A percentile compares a stretch with the other conserved stretches of the same genome.
Conservation (phyloP, 1,140 invertebrate genomes). For the Rhizoglyphus robini region DNA sequence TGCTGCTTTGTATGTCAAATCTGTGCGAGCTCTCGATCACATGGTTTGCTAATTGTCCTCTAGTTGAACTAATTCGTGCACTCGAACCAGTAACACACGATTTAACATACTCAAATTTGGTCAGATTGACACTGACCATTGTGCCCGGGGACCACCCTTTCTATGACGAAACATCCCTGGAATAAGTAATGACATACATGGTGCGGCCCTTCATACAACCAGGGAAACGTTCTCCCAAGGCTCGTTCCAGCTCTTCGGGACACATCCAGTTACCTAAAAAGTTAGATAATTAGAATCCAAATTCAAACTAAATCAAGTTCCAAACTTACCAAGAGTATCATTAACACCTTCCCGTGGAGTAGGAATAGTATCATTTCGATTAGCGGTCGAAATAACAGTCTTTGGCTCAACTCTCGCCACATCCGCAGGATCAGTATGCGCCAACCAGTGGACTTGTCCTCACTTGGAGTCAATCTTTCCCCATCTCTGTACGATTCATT, state of each 20-base stretch:
- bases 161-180: too few species aligned
- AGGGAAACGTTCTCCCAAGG: slow-evolving; percentile 72
- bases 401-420: slow-evolving; percentile 91
- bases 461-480: too few species aligned
- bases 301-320: not conserved
- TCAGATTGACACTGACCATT: too few species aligned
- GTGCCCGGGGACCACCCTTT: too few species aligned
- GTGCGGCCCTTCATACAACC: slow-evolving; percentile 93
- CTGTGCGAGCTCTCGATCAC: too few species aligned
- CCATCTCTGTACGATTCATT: too few species aligned
- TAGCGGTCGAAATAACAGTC: slow-evolving; percentile 82
- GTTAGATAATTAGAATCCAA: not conserved
- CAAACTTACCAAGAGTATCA: slow-evolving; percentile 49
- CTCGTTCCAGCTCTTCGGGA: slow-evolving; percentile 62
- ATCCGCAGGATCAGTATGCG: slow-evolving; percentile 87
- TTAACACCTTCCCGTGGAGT: slow-evolving; percentile 53
- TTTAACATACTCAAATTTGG: slow-evolving; percentile 56
- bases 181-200: slow-evolving; percentile 98
- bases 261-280: slow-evolving; percentile 77
- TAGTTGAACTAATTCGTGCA: too few species aligned
- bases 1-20: too few species aligned
- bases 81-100: too few species aligned
- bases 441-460: too few species aligned
- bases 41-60: too few species aligned
- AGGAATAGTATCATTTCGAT: slow-evolving; percentile 67